These are phyloP conservation scores for Girardinichthys multiradiatus DNA, from an alignment of 2,113 vertebrate genomes.

Conservation along the genomic window DNA sequence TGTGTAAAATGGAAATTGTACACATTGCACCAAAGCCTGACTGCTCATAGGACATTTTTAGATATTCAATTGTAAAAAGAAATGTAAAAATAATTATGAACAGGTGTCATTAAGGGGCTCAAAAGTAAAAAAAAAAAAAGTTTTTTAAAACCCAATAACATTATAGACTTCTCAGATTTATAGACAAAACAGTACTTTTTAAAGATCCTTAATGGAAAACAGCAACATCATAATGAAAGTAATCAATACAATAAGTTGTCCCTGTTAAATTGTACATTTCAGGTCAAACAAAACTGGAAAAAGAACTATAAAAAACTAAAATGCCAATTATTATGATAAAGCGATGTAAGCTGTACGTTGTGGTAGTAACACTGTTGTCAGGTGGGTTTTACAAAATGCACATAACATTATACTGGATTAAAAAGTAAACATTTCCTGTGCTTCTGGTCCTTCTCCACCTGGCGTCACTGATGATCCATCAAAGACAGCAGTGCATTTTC, in stretches of 20 bases:
- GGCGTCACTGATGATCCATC: conserved; percentile 71
- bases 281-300: neutral
- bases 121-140: no score
- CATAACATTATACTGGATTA: neutral
- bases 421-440: neutral
- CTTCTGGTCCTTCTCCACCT: conserved; percentile 30
- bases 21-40: neutral
- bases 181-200: no score
- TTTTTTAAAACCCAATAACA: no score
- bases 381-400: neutral
- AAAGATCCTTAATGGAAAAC: no score
- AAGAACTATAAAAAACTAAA: neutral
- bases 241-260: neutral
- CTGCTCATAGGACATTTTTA: no score
- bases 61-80: no score
- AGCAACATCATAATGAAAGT: neutral
- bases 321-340: neutral
- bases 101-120: no score
- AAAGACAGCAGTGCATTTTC: conserved; percentile 7
- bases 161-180: no score
- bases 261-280: neutral
- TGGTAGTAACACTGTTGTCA: neutral
- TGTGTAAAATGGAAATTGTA: neutral
- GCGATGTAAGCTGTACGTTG: neutral
- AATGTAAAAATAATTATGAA: no score